A percentile compares a stretch with the other conserved stretches of the same genome.
These are phyloP conservation scores for Cassiopea andromeda DNA, from an alignment of 30 jellyfish, hydroid and myxozoan genomes.

Conservation along the genomic window DNA sequence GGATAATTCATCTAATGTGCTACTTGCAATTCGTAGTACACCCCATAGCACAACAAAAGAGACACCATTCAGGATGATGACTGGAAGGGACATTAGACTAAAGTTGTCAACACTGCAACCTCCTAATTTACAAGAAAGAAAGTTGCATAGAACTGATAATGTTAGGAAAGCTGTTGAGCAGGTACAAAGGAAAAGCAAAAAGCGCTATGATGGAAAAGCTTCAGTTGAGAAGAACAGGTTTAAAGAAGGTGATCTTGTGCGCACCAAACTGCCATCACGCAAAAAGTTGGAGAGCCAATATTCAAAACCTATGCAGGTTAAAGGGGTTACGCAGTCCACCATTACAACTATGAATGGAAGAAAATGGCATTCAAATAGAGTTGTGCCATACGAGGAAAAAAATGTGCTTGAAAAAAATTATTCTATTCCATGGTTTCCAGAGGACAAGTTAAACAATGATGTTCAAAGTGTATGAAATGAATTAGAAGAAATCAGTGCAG, in stretches of 20 bases:
- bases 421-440: background rate
- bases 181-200: background rate
- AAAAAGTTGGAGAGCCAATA: conserved; percentile 38
- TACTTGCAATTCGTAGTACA: background rate
- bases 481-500: background rate
- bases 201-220: conserved; percentile 23
- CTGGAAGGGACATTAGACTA: conserved; percentile 21
- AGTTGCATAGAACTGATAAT: background rate
- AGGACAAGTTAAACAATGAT: background rate
- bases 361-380: conserved; percentile 23
- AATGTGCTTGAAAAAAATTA: background rate
- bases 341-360: conserved; percentile 27
- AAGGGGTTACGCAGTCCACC: conserved; percentile 11
- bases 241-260: conserved; percentile 32
- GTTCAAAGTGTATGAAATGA: background rate
- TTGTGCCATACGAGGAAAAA: background rate
- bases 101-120: conserved; percentile 10
- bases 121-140: background rate
- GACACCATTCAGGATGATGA: conserved; percentile 12
- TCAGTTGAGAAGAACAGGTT: conserved; percentile 14
- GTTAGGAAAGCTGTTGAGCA: background rate
- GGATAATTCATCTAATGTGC: background rate
- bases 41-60: conserved; percentile 3
- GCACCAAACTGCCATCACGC: conserved; percentile 34
- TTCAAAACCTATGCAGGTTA: conserved; percentile 26